Percentiles rank a stretch among this genome's conserved stretches.
Evolutionary conservation across 2,888 invertebrate species (phyloP).

Genomic region (Eupelmus urozonus): DNA sequence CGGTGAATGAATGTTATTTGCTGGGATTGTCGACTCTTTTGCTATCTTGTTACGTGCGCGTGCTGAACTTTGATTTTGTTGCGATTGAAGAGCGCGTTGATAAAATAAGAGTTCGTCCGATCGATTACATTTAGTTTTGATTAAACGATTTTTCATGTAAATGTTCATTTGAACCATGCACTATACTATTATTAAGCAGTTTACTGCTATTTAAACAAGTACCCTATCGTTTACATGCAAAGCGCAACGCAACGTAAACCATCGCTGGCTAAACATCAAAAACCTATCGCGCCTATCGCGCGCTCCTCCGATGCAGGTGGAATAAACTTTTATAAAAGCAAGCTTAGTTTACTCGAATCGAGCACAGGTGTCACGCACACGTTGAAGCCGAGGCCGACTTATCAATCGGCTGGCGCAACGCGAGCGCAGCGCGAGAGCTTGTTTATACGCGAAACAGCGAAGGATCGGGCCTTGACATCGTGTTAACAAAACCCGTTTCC

Average conservation of each 20-base stretch:
- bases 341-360: neutral
- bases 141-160: neutral
- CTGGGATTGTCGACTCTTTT: neutral
- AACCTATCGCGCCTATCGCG: too few relatives aligned
- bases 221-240: neutral
- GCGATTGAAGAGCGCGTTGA: too few relatives aligned
- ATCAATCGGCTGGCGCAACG: constrained; percentile 22
- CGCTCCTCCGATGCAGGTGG: neutral
- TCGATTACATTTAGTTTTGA: too few relatives aligned
- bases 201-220: neutral
- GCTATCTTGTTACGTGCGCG: neutral
- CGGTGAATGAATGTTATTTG: neutral
- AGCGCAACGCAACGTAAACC: too few relatives aligned
- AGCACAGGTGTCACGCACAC: neutral
- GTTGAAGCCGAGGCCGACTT: constrained; percentile 1
- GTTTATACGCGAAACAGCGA: neutral
- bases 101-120: too few relatives aligned
- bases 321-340: neutral
- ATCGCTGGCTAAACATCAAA: too few relatives aligned
- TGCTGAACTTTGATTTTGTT: neutral
- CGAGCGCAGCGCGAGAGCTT: neutral
- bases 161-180: neutral
- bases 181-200: too few relatives aligned
- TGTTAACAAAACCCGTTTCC: constrained; percentile 56
- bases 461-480: constrained; percentile 61